Evolutionary conservation across 2,113 vertebrate species (phyloP), one percentile per base, ranked within the genome.

Genomic region (Nicator chloris): DNA sequence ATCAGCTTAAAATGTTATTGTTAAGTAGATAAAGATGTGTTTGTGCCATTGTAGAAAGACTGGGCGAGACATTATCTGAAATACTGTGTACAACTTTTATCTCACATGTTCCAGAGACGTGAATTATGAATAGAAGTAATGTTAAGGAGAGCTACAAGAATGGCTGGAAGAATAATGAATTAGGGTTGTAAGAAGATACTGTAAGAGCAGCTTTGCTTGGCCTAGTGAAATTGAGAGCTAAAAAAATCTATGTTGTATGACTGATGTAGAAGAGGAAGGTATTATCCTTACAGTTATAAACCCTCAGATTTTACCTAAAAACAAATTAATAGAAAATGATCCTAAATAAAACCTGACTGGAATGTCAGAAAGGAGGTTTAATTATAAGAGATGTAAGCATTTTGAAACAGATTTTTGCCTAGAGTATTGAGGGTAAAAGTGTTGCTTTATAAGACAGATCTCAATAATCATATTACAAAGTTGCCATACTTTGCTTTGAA

Each of bases 61-160:
- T 42, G 37, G 10, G 24, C 51, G 40, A 80, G n/a, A 40, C n/a
- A 2, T 79, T 24, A 51, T 30, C 9, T 79, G 53, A 75, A 92
- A 60, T 80, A 31, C 3, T 5, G 2, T 42, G 15, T 59, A 3
- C 33, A 49, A 2, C 17, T 86, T 49, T 4, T 37, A 4, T 37
- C 61, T 82, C 13, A 1, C 8, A 0, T n/a, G 14, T 47, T 54
- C 31, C 39, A 42, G 73, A 82, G 31, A 53, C 3, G 0, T 10
- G 24, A n/a, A 37, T 7, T 85, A 50, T 65, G 40, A 53, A 18
- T 53, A 24, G 59, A 54, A 50, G 20, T 23, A 21, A 26, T 45
- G n/a, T 22, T 66, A 33, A 83, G 21, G 64, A 73, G 35, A 83
- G 27, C 59, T 88, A 23, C 19, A 60, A 49, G 37, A 73, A 77